Evolutionary conservation across 2,888 invertebrate species (phyloP).

Genomic region (Brachycybe producta): DNA sequence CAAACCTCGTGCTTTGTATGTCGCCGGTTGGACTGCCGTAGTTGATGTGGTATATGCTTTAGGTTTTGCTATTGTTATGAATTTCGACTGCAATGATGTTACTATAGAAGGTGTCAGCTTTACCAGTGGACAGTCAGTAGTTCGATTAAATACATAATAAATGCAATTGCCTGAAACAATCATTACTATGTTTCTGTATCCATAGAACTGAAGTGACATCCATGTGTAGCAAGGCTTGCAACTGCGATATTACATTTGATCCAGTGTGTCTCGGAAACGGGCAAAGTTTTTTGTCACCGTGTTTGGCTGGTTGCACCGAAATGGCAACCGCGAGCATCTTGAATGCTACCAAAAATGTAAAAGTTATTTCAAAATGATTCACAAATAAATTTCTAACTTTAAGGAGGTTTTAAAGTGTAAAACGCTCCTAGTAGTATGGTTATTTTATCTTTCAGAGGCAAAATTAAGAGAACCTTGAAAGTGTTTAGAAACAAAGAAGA

Average conservation of each 20-base stretch:
- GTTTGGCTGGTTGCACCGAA: conserved; percentile 12
- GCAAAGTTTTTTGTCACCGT: conserved; percentile 11
- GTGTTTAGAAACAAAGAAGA: too few relatives aligned
- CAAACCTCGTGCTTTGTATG: conserved; percentile 3
- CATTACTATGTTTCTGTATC: not conserved
- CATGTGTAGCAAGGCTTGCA: not conserved
- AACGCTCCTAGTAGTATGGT: too few relatives aligned
- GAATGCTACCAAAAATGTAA: not conserved
- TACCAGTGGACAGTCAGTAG: conserved; percentile 6
- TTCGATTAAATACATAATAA: not conserved
- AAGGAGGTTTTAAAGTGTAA: not conserved
- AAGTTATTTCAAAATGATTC: too few relatives aligned
- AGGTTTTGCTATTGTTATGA: conserved; percentile 7
- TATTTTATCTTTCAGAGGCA: too few relatives aligned
- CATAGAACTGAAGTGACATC: conserved; percentile 5
- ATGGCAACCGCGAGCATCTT: too few relatives aligned
- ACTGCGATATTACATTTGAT: not conserved
- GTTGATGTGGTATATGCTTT: not conserved
- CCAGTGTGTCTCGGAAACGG: conserved; percentile 7
- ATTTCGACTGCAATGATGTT: not conserved
- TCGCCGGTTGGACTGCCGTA: not conserved
- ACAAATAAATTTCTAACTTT: not conserved
- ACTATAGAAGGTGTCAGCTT: conserved; percentile 1
- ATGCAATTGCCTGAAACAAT: not conserved
- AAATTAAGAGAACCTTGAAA: too few relatives aligned